Evolutionary conservation across 1,140 invertebrate species (phyloP), one percentile per base, ranked within the genome.

Genomic region (Macrocentrus cingulum): DNA sequence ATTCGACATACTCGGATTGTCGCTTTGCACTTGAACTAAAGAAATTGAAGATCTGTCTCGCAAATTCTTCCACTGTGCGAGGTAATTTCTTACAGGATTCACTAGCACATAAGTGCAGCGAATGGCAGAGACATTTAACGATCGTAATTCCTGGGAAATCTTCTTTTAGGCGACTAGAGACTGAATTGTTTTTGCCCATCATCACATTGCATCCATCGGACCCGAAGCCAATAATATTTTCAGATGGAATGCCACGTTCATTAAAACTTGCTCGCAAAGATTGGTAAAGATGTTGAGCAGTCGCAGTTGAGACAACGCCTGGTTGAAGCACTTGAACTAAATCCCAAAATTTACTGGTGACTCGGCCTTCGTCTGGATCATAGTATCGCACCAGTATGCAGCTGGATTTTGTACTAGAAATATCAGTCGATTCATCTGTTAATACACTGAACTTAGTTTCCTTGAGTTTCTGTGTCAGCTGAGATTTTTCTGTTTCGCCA

Each of bases 191-290:
- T 4, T 22, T 25, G 1, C 73, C 75, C 65, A 75, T 68, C 73
- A 73, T 76, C 2, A 56, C 58, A 55, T 65, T 72, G 32, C 62
- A 65, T 0, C 71, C 69, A 65, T 77, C 73, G 5, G 67, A 67
- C 32, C 45, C 71, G 55, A 74, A 77, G 7, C 75, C 71, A 50
- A 74, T 65, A 4, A 72, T 46, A 61, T 77, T 76, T 41, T 64
- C 25, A 6, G 65, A 16, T 18, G 71, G 71, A 11, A 75, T 62
- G 3, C 61, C 42, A 18, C 53, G 11, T 11, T 63, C 45, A 41
- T 63, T 18, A 18, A 73, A 62, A 9, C 37, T 41, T 2, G 15
- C 1, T 6, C 9, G 34, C 9, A 58, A 29, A 1, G n/a, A 9
- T 3, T 19, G 8, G 22, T 23, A 56, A 3, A 56, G 25, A 56